Evolutionary conservation across 2,797 vertebrate genomes (phyloP), one percentile per base, ranked within the genome.

Genomic region (Nyctalus aviator): DNA sequence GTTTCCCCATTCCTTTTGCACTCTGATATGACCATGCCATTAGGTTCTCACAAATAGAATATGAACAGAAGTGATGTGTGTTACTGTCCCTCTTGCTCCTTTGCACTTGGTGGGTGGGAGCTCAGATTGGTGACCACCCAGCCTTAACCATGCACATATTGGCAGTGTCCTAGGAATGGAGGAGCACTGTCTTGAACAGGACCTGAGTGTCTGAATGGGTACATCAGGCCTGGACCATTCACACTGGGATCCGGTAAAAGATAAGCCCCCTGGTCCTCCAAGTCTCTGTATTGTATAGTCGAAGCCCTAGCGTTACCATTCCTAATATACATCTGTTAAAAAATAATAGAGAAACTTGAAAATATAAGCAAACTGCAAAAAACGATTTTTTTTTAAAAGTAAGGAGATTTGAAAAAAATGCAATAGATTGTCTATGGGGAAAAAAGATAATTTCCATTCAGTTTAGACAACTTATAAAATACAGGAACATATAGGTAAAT

Each of bases 371-470:
- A 92, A 66, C 20, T 13, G 2, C 1, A 50, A 50, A 44, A 44
- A 4, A 83, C 10, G 18, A 12, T 41, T 44, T 73, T 35, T 23
- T 41, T 64, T 64, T 35, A 14, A 9, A 62, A 37, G 20, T 17
- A 77, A 71, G 32, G 27, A 69, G 7, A 77, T 78, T 88, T 91
- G 46, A 59, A 76, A 91, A 75, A 35, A 32, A 64, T 37, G 8
- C 76, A 87, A 64, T 66, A 68, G 23, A 81, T 84, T 3, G 55
- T 82, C 8, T 50, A 81, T 4, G 37, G 37, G 46, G 35, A 7
- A 96, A 32, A 37, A 7, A 96, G 94, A 37, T 57, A 27, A 57
- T 72, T 81, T 88, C 2, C 27, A 9, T 57, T 91, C 18, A 89
- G 32, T 21, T 75, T 89, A 83, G 7, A 66, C 4, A 86, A 27